Evolutionary conservation across 2,888 invertebrate species (phyloP).

Genomic region (Xylota segnis): DNA sequence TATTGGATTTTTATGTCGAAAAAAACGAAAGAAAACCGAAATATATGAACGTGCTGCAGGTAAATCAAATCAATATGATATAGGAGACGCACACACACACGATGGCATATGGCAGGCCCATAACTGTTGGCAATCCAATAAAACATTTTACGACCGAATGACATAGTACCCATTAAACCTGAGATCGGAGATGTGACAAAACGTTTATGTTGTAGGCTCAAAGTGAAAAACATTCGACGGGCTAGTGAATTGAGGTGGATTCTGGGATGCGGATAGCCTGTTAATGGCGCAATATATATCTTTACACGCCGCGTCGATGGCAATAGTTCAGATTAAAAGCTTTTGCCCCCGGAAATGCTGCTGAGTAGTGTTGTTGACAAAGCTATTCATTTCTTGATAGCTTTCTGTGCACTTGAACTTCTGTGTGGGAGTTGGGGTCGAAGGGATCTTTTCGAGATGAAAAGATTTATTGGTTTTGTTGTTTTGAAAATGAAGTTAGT

Average conservation of each 20-base stretch:
- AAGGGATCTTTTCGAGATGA: not conserved
- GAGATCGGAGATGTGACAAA: conserved; percentile 39
- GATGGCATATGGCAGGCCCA: conserved; percentile 16
- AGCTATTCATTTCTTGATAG: conserved; percentile 12
- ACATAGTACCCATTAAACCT: conserved; percentile 48
- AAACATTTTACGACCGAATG: conserved; percentile 57
- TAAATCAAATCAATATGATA: conserved; percentile 56
- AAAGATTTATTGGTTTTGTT: not conserved
- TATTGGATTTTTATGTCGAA: conserved; percentile 56
- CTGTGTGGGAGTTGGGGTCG: not conserved
- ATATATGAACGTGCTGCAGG: conserved; percentile 44
- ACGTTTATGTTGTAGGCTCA: conserved; percentile 29
- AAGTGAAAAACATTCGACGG: conserved; percentile 13
- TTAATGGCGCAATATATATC: conserved; percentile 32
- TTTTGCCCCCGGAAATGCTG: conserved; percentile 11
- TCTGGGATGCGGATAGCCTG: conserved; percentile 22
- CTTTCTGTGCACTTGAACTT: not conserved
- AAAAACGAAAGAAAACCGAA: conserved; percentile 16
- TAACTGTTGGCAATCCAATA: conserved; percentile 52
- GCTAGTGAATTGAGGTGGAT: conserved; percentile 12
- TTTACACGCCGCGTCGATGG: conserved; percentile 6
- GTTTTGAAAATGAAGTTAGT: not conserved
- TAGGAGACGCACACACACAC: conserved; percentile 8
- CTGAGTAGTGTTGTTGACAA: conserved; percentile 30
- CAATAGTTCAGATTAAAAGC: conserved; percentile 38